Base-by-base conservation (phyloP, 2,888 invertebrate species). In the Platycnemis pennipes region DNA sequence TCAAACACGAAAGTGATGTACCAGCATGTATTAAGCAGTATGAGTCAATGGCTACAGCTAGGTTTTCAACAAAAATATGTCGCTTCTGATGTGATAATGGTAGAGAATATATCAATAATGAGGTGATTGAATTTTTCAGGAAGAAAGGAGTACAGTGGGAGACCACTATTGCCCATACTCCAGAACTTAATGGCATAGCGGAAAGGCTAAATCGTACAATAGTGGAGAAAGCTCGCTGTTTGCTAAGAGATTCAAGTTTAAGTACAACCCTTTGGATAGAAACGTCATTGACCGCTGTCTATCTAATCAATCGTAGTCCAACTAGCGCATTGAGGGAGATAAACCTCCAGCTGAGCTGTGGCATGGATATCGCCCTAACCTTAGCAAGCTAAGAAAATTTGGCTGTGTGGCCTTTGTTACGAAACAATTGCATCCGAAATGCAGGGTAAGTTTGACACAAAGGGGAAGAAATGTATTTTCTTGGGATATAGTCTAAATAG, bases 181-280 rank as follows among this genome's bases (percentile, higher is more conserved):
- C 94, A 19, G 77, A 94, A 46, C 94, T 87, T 56, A 94, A 94
- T 31, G 94, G 94, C 0, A 88, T 85, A 22, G 77, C 94, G 31
- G 86, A 94, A 87, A 53, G 94, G 5, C 85, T 94, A 63, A 86
- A 94, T 44, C 46, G 46, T 37, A 44, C 46, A 7, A 49, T 49
- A 16, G 19, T 19, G 4, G 49, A 49, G 49, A 49, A 49, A 49
- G 1, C 19, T 49, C 19, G 2, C 49, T 49, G 49, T 49, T 16
- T 11, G 49, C n/a, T n/a, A n/a, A 49, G 49, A 16, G 49, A 49
- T 37, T 86, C 44, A 19, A 19, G 31, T 87, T 44, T 49, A 4
- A 77, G 2, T 31, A 94, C 53, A 45, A 31, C 22, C 22, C 37
- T 94, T 44, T 94, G 87, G 94, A 49, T 88, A 31, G 85, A 94